Conservation (phyloP, 2,797 vertebrate species). For the Coluber constrictor region DNA sequence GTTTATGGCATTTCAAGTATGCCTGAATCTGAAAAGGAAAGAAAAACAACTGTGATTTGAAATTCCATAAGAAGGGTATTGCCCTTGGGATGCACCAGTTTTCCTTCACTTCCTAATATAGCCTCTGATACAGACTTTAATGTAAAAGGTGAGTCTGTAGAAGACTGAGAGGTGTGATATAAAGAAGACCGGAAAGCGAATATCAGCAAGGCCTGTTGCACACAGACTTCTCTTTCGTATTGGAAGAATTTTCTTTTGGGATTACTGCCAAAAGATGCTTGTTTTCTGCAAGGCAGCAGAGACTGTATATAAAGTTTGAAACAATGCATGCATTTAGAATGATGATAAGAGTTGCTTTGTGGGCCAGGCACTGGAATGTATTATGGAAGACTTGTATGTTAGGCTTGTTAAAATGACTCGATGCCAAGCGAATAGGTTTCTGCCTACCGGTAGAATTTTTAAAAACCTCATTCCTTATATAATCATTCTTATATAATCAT, state of each 20-base stretch:
- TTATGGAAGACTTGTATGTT: background rate
- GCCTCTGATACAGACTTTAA: background rate
- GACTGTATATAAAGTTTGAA: background rate
- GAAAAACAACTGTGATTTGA: background rate
- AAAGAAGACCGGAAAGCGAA: background rate
- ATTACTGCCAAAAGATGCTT: background rate
- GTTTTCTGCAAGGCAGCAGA: background rate
- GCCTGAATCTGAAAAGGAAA: slow-evolving; percentile 82
- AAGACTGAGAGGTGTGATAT: background rate
- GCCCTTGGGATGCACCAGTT: background rate
- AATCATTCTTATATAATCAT: background rate
- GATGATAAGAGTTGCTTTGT: background rate
- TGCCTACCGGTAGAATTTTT: background rate
- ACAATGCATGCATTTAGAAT: background rate
- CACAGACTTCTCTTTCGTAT: too few relatives aligned
- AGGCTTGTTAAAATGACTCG: slow-evolving; percentile 2
- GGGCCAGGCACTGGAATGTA: background rate
- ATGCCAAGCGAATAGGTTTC: background rate
- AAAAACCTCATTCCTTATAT: background rate
- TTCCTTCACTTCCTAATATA: background rate
- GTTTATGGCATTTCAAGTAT: slow-evolving; percentile 86
- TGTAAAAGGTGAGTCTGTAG: background rate
- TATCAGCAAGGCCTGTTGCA: background rate
- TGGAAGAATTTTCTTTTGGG: background rate
- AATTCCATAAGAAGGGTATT: background rate